Percentiles rank a stretch among this genome's conserved stretches.
Conservation (phyloP, 2,888 invertebrate species). For the Cephus sareptanus region DNA sequence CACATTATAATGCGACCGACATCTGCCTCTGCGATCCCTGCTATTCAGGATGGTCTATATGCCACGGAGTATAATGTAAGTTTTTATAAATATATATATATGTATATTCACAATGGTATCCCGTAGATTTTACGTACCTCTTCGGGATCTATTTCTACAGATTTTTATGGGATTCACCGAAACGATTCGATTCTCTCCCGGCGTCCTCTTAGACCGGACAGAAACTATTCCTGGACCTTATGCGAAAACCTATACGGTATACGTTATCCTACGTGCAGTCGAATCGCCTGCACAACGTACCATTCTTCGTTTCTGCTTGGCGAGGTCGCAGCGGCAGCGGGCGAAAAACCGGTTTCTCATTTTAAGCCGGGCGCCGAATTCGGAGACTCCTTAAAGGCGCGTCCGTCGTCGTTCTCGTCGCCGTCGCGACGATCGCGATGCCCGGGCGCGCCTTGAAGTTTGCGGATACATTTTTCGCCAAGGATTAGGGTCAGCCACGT, state of each 20-base stretch:
- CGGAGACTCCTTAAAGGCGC: background rate
- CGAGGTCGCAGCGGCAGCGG: background rate
- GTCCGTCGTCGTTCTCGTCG: background rate
- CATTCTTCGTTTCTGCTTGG: background rate
- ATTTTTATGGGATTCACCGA: background rate
- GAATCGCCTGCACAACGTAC: background rate
- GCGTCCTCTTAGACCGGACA: background rate
- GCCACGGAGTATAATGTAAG: background rate
- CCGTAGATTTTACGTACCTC: background rate
- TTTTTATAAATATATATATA: background rate
- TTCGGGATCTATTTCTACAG: background rate
- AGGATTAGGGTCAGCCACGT: background rate
- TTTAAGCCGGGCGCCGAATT: background rate
- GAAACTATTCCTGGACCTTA: background rate
- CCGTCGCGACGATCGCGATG: background rate
- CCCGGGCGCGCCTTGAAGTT: background rate
- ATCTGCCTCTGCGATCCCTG: background rate
- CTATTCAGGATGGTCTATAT: background rate
- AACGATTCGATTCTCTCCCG: background rate
- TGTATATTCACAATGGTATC: background rate
- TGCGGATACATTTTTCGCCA: background rate
- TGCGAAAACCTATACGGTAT: background rate
- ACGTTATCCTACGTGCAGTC: background rate
- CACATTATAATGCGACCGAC: background rate
- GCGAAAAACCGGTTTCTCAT: background rate